These are phyloP conservation scores for Anodontia alba DNA, from an alignment of 2,888 invertebrate species.

Conservation along the genomic window DNA sequence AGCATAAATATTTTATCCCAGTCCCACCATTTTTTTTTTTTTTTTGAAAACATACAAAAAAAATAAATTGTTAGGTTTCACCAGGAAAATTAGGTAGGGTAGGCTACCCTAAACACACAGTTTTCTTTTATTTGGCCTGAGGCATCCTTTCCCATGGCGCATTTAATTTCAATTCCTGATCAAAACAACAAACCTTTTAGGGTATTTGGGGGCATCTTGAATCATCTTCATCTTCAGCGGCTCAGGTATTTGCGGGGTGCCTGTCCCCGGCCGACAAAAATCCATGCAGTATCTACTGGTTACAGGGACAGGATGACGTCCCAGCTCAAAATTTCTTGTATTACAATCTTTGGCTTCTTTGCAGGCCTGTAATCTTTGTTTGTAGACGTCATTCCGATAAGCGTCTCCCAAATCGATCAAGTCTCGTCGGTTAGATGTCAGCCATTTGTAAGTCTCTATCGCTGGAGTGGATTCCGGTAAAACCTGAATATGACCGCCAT, in stretches of 20 bases:
- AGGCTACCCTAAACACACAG: too few relatives aligned
- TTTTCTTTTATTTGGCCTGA: too few relatives aligned
- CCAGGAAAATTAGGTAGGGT: too few relatives aligned
- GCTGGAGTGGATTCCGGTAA: conserved; percentile 19
- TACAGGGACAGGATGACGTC: neutral
- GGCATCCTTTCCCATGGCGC: too few relatives aligned
- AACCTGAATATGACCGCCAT: conserved; percentile 40
- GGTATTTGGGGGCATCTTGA: neutral
- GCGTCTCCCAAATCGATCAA: conserved; percentile 29
- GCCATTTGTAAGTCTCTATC: conserved; percentile 29
- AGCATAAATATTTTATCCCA: too few relatives aligned
- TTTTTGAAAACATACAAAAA: too few relatives aligned
- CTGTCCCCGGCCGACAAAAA: conserved; percentile 1
- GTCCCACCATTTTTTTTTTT: too few relatives aligned
- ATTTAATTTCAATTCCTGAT: too few relatives aligned
- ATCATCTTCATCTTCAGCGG: neutral
- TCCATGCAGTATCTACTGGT: conserved; percentile 27
- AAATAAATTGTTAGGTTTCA: too few relatives aligned
- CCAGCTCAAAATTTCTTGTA: neutral
- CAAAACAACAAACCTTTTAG: neutral
- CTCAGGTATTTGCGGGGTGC: too few relatives aligned
- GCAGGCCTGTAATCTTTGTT: conserved; percentile 16
- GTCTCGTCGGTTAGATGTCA: conserved; percentile 38
- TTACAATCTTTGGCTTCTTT: neutral
- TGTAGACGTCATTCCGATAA: conserved; percentile 24